Evolutionary conservation across 2,113 vertebrate species (phyloP), one percentile per base, ranked within the genome.

Genomic region (Scortum barcoo): DNA sequence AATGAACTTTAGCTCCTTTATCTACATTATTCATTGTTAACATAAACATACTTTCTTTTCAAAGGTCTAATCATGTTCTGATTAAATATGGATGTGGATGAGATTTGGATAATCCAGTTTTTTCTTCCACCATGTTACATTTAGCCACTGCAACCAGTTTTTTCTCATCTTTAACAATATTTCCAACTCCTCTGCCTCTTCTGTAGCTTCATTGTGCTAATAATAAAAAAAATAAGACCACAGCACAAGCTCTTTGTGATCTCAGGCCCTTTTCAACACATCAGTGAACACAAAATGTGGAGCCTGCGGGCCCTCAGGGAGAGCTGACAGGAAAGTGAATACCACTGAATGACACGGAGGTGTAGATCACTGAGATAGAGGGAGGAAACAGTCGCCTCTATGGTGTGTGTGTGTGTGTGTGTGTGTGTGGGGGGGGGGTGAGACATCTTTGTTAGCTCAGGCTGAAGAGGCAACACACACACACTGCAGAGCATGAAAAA

Each of bases 361-460:
- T 57, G 84, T 82, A 81, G 86, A 89, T 86, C 75, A 61, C 1
- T 28, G 61, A 88, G 77, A 87, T 67, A 76, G 61, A 80, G 78
- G 65, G 81, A n/a, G 72, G 80, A 79, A 73, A 78, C 5, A 40
- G 63, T 60, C 19, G 7, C 62, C 81, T 85, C 38, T 10, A 51
- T 7, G 13, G 66, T 36, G n/a, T n/a, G n/a, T n/a, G n/a, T n/a
- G n/a, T n/a, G n/a, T n/a, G n/a, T n/a, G n/a, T n/a, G n/a, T n/a
- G n/a, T n/a, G n/a, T n/a, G n/a, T n/a, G n/a, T n/a, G n/a, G n/a
- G 58, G 48, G 71, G 72, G 83, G 89, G 74, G 48, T 68, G 80
- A 91, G 76, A 87, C 20, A 54, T 82, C 84, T 88, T 89, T 86
- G 85, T 90, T 80, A 90, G 81, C 78, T 72, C 38, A 40, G 72